Evolutionary conservation across 2,888 invertebrate species (phyloP).

Genomic region (Criorhina ranunculi): DNA sequence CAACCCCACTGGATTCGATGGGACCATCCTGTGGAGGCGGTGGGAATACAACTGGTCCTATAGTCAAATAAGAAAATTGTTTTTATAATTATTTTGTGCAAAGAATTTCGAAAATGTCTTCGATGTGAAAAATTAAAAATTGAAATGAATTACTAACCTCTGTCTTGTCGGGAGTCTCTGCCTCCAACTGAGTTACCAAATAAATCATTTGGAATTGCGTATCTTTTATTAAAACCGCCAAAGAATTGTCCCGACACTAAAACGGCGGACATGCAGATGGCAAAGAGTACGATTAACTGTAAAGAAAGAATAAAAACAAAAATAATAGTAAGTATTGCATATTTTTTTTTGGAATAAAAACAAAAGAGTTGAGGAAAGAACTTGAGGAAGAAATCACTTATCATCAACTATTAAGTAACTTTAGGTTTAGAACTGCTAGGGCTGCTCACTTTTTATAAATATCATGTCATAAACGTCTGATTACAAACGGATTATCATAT

Average conservation of each 20-base stretch:
- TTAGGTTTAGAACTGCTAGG: no score
- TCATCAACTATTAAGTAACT: no score
- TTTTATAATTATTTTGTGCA: constrained; percentile 6
- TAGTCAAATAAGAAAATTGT: constrained; percentile 78
- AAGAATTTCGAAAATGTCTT: not conserved
- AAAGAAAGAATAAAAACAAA: constrained; percentile 75
- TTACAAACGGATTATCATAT: no score
- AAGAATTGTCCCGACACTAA: constrained; percentile 83
- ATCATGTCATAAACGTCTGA: no score
- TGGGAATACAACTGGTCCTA: constrained; percentile 93
- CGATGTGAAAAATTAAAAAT: not conserved
- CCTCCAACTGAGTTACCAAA: constrained; percentile 79
- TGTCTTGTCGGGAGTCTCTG: constrained; percentile 83
- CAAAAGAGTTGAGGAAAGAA: constrained; percentile 27
- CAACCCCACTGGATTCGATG: constrained; percentile 91
- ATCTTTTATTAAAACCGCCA: constrained; percentile 80
- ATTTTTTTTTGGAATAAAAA: not conserved
- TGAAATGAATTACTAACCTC: constrained; percentile 80
- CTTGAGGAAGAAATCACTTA: no score
- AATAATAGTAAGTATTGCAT: not conserved
- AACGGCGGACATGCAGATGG: constrained; percentile 82
- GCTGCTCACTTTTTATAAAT: no score
- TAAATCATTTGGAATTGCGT: constrained; percentile 76
- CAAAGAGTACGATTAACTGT: constrained; percentile 82
- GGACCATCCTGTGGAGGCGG: constrained; percentile 89